Percentiles rank a stretch among this genome's conserved stretches.
phyloP scores from a whole-genome alignment of 2,113 vertebrate species.

The Sprattus sprattus region DNA sequence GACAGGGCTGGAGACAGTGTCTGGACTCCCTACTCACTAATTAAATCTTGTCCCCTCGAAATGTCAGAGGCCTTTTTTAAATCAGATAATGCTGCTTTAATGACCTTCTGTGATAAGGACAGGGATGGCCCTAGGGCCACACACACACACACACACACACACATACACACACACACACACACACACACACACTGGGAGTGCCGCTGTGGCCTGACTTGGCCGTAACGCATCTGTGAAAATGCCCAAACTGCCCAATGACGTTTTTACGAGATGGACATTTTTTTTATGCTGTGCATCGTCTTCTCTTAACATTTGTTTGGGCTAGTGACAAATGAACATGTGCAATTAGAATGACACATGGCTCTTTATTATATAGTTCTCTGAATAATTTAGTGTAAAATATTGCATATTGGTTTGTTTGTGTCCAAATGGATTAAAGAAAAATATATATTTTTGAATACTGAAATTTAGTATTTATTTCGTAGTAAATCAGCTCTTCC shows the following conservation, averaged over 20 bases:
- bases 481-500: neutral
- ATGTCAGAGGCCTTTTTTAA: neutral
- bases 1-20: neutral
- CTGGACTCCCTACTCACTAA: neutral
- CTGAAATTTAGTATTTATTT: neutral
- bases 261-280: neutral
- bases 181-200: too few species aligned
- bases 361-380: neutral
- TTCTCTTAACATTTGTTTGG: too few species aligned
- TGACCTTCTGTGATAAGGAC: neutral
- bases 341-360: neutral
- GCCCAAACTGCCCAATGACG: neutral
- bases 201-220: neutral
- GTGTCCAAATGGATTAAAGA: neutral
- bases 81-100: neutral
- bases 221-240: neutral
- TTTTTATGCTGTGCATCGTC: too few species aligned
- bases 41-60: neutral
- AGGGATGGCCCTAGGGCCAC: neutral
- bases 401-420: neutral
- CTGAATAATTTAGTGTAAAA: neutral
- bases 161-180: too few species aligned
- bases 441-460: neutral
- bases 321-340: neutral
- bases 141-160: too few species aligned